Conservation (phyloP, 2,113 vertebrate species). For the Zeus faber region DNA sequence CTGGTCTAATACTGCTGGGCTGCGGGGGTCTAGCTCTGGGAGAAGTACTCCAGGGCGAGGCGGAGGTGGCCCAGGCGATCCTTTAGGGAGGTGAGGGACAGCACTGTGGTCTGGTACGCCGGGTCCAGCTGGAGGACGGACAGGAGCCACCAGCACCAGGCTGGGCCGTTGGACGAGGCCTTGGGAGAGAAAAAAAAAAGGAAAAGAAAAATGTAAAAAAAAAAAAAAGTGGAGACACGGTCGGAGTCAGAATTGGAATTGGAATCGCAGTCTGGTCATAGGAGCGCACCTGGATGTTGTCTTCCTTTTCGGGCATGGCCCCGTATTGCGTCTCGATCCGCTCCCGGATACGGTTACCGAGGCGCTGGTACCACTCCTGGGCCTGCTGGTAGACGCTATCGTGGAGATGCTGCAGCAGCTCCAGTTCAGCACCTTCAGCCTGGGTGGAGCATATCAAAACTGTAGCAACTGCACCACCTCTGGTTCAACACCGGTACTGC, state of each 20-base stretch:
- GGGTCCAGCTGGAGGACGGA: slow-evolving; percentile 80
- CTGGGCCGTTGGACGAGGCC: slow-evolving; percentile 76
- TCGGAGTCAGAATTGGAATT: too few relatives aligned
- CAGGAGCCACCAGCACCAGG: slow-evolving; percentile 83
- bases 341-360: slow-evolving; percentile 70
- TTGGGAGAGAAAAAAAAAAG: slow-evolving; percentile 19
- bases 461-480: too few relatives aligned
- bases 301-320: slow-evolving; percentile 79
- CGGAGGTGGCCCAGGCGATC: slow-evolving; percentile 81
- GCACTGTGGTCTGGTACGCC: slow-evolving; percentile 77
- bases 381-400: slow-evolving; percentile 84
- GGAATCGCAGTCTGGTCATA: too few relatives aligned
- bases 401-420: slow-evolving; percentile 78
- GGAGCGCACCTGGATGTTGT: slow-evolving; percentile 85
- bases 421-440: slow-evolving; percentile 79
- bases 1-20: neutral
- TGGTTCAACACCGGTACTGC: too few relatives aligned
- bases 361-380: slow-evolving; percentile 79
- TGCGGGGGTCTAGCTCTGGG: slow-evolving; percentile 65
- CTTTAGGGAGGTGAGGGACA: slow-evolving; percentile 80
- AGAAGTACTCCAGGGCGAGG: slow-evolving; percentile 77
- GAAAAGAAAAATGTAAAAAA: too few relatives aligned
- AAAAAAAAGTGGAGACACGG: too few relatives aligned
- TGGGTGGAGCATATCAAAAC: too few relatives aligned
- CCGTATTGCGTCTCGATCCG: slow-evolving; percentile 78